Base-by-base conservation (phyloP, 1,140 invertebrate species). In the Pteromalus puparum region DNA sequence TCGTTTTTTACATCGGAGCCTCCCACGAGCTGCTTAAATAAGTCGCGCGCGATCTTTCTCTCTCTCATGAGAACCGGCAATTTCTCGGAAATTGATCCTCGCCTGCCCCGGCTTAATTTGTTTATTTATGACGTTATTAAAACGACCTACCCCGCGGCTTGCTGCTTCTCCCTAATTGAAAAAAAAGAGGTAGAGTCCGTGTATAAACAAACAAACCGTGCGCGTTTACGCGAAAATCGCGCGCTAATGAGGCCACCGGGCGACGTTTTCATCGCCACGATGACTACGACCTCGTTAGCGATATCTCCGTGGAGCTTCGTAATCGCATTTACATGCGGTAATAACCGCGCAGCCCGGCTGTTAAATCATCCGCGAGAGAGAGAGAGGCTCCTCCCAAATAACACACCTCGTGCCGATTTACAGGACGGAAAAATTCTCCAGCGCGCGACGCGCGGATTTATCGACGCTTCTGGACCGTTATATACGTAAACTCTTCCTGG, bases 21-120 rank as follows among this genome's bases (percentile, higher is more conserved):
- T 53, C 74, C 81, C 48, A 73, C 84, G 68, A 82, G 77, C 77
- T 76, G 87, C 86, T 89, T 86, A 86, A 88, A 86, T 76, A 76
- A 82, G 73, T 68, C 73, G 81, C 81, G 61, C 73, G 81, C 72
- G 84, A 79, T 77, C 84, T 21, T 7, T 21, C 18, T 21, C 53
- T 61, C 18, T 21, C 53, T 61, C 88, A 86, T 89, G 88, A 88
- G 88, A 89, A 89, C 82, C 82, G 82, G 74, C 82, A 48, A 82
- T 68, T 82, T 82, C 81, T 82, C 53, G 81, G 70, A 82, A 82
- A 82, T 61, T 46, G 73, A 82, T 82, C 81, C 73, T 13, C 28
- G 48, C 38, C 24, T 34, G 30, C 9, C 26, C 48, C n/a, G 18
- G 1, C 80, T 81, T 65, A 82, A 82, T 82, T 82, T 82, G 81